Base-by-base conservation (phyloP, 2,797 vertebrate species). In the Eulemur coronatus region DNA sequence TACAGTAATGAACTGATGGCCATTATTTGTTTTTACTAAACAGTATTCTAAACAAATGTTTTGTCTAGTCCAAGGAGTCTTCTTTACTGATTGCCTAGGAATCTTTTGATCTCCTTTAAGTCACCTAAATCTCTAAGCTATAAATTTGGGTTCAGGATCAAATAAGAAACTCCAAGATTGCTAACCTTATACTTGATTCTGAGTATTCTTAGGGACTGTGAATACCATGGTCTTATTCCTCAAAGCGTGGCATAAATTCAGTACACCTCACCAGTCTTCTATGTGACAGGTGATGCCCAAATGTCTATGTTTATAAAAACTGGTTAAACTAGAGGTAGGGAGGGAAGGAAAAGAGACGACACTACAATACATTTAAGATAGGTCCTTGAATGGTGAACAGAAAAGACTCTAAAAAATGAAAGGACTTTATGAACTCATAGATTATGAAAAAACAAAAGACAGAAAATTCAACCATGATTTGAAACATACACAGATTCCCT, bases 271-370 rank as follows among this genome's bases (percentile, higher is more conserved):
- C 17, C 50, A 38, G 6, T 70, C 57, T 90, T 89, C 81, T n/a
- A 46, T 11, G 1, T 41, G 35, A 93, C 1, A 82, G 57, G 90
- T 59, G n/a, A 24, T 14, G 12, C 30, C 63, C 65, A 65, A 82
- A 93, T 67, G 78, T 82, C 55, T 61, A 9, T 59, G 43, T 84
- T 87, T 65, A 75, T 79, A 95, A 78, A 94, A 75, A 84, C 46
- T 84, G 18, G 35, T 79, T 84, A 92, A 92, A 69, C 8, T 35
- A 48, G 4, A 15, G 33, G 0, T 18, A 43, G 7, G 50, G 26
- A 59, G 13, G 24, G 7, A n/a, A 17, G 18, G 4, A 11, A 26
- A 35, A 1, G 24, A 24, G 48, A 50, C 28, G 14, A 61, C 38
- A 41, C 17, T 35, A 2, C 33, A 33, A 69, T 11, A 80, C 7